phyloP scores from a whole-genome alignment of 2,797 vertebrate genomes.

The Antennarius maculatus region DNA sequence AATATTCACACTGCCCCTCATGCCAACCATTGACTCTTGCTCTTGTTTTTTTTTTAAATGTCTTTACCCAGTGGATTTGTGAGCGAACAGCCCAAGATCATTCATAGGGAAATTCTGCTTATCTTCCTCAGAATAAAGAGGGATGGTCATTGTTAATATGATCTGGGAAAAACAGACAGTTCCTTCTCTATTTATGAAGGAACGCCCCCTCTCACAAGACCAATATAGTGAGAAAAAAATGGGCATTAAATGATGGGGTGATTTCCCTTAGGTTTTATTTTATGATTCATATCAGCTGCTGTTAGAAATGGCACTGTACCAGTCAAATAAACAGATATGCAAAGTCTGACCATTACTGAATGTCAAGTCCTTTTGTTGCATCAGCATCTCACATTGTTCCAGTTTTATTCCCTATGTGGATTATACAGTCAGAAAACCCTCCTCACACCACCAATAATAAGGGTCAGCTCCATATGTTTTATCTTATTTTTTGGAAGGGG shows the following conservation, averaged over 20 bases:
- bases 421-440: conserved; percentile 27
- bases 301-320: conserved; percentile 42
- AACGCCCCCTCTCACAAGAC: conserved; percentile 44
- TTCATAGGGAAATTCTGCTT: conserved; percentile 78
- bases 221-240: conserved; percentile 46
- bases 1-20: conserved; percentile 41
- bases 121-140: conserved; percentile 57
- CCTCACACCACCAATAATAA: neutral
- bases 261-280: conserved; percentile 61
- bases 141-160: conserved; percentile 62
- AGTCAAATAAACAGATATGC: conserved; percentile 71
- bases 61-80: conserved; percentile 51
- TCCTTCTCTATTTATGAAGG: conserved; percentile 51
- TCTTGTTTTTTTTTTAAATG: conserved; percentile 34
- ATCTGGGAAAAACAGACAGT: conserved; percentile 51
- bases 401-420: conserved; percentile 11
- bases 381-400: conserved; percentile 41
- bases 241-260: conserved; percentile 49
- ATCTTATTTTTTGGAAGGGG: conserved; percentile 1
- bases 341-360: conserved; percentile 80
- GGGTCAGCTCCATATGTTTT: neutral
- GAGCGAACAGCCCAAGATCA: conserved; percentile 68
- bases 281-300: conserved; percentile 45
- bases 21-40: conserved; percentile 58
- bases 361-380: conserved; percentile 65